Evolutionary conservation across 2,797 vertebrate genomes (phyloP), one percentile per base, ranked within the genome.

Genomic region (Poecilia gillii): DNA sequence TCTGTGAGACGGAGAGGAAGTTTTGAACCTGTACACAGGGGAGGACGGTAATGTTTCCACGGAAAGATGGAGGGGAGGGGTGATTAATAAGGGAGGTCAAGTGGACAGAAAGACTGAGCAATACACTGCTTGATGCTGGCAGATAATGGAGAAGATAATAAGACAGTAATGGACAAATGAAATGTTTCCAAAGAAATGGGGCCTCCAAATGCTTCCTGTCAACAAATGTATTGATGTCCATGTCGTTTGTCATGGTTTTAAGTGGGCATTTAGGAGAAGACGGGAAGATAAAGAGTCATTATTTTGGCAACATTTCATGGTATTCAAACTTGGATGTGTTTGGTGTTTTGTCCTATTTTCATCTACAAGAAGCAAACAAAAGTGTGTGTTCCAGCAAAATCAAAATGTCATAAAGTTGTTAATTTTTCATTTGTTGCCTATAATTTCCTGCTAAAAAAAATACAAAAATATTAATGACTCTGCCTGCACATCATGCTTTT

Each of bases 41-140:
- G 75, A 84, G 76, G 71, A 85, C 47, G 28, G 73, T 80, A 87
- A 90, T 91, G 79, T 88, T 85, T 92, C 83, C 84, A 89, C 86
- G 91, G 91, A 91, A 94, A 93, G 80, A 75, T 53, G 7, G 55
- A 75, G 71, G 72, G 84, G 86, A 77, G 75, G 81, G 73, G 82
- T 77, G 82, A 90, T 92, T 91, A 91, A 93, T 84, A 87, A 90
- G 91, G 74, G 74, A 85, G 92, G 90, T 93, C 87, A 92, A 91
- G 87, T 85, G 77, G n/a, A 47, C 84, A 82, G 84, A 86, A 90
- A 89, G 87, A 86, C 85, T 90, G 77, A 84, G 88, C 33, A 49
- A 55, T 73, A 71, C 11, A 25, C 53, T 59, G 20, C 53, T 59
- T 72, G 91, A 89, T 88, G 88, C 73, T 83, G n/a, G 14, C 81